These are phyloP conservation scores for Limenitis arthemis DNA, from an alignment of 2,888 invertebrate genomes.

Conservation along the genomic window DNA sequence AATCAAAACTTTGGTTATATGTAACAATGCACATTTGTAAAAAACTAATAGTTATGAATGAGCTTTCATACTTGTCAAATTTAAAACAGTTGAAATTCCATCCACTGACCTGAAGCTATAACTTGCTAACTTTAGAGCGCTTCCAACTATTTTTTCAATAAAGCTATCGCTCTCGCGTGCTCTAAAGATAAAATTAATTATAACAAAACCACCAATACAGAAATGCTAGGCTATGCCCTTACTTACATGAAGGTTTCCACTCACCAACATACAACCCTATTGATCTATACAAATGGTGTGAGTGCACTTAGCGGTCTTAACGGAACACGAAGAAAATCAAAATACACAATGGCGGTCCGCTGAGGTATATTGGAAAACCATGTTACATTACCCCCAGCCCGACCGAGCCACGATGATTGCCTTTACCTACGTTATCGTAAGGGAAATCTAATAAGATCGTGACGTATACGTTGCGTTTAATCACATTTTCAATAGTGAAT, in stretches of 20 bases:
- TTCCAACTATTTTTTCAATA: no score
- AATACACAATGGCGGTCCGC: slow-evolving; percentile 18
- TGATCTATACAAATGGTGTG: slow-evolving; percentile 23
- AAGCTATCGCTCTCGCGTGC: no score
- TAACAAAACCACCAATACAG: no score
- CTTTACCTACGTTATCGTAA: slow-evolving; percentile 13
- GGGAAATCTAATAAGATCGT: slow-evolving; percentile 18
- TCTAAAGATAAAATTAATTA: no score
- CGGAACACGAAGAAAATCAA: slow-evolving; percentile 11
- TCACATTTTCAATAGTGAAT: slow-evolving; percentile 12
- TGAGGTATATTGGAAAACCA: slow-evolving; percentile 36
- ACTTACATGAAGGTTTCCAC: neutral
- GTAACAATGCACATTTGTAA: neutral
- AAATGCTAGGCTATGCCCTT: neutral
- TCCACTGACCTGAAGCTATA: no score
- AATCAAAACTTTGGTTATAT: neutral
- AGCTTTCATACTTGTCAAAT: neutral
- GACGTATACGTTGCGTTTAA: slow-evolving; percentile 15
- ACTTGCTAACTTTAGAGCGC: no score
- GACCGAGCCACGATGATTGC: slow-evolving; percentile 11
- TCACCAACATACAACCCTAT: slow-evolving; percentile 8
- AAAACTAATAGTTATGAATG: neutral
- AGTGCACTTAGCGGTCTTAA: slow-evolving; percentile 25
- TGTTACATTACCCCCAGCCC: slow-evolving; percentile 25
- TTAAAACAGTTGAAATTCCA: neutral